Evolutionary conservation across 2,888 invertebrate genomes (phyloP).

Genomic region (Pammene aurita): DNA sequence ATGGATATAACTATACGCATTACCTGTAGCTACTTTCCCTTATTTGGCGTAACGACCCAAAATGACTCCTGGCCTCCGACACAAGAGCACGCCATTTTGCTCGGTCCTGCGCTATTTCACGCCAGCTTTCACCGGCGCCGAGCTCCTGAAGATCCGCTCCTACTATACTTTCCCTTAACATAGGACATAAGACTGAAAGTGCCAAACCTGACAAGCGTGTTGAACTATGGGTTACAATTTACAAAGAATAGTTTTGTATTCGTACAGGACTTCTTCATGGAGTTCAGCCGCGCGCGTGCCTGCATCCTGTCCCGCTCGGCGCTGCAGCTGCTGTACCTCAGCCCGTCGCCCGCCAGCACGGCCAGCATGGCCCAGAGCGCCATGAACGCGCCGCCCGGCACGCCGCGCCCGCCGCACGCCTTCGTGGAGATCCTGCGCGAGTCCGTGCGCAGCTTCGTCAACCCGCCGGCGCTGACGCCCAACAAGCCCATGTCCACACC

Average conservation of each 20-base stretch:
- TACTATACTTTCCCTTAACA: no score
- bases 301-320: slow-evolving; percentile 97
- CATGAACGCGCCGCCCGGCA: slow-evolving; percentile 58
- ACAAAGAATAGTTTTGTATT: slow-evolving; percentile 39
- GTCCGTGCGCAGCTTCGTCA: slow-evolving; percentile 93
- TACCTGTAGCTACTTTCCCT: no score
- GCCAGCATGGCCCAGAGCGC: slow-evolving; percentile 64
- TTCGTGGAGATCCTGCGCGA: slow-evolving; percentile 93
- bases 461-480: slow-evolving; percentile 93
- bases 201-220: no score
- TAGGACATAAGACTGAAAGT: no score
- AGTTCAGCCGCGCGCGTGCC: slow-evolving; percentile 94
- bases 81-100: no score
- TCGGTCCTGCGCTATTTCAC: no score
- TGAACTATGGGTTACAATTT: no score
- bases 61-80: no score
- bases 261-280: slow-evolving; percentile 93
- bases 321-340: slow-evolving; percentile 90
- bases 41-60: no score
- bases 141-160: no score
- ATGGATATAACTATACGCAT: no score
- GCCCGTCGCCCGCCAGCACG: slow-evolving; percentile 70
- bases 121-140: no score
- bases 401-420: slow-evolving; percentile 69
- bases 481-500: slow-evolving; percentile 79